Evolutionary conservation across 2,888 invertebrate species (phyloP).

Genomic region (Hydrotaea diabolus): DNA sequence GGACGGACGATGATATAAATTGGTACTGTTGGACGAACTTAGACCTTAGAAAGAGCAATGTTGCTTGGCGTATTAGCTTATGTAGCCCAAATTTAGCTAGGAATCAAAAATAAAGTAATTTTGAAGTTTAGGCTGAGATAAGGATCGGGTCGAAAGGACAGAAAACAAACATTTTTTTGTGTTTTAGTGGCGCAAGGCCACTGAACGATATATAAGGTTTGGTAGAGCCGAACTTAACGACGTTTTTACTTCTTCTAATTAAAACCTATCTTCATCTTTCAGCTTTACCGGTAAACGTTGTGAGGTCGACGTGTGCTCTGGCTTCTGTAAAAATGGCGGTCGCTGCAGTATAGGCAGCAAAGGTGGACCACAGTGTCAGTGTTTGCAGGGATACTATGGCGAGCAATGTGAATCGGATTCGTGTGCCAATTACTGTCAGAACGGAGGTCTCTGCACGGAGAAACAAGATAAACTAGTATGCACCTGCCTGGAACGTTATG

Average conservation of each 20-base stretch:
- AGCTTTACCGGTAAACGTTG: constrained; percentile 83
- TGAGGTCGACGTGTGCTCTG: constrained; percentile 83
- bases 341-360: constrained; percentile 77
- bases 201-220: too few species aligned
- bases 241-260: not conserved
- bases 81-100: too few species aligned
- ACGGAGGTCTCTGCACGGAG: constrained; percentile 81
- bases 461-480: constrained; percentile 74
- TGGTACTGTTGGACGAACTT: too few species aligned
- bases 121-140: too few species aligned
- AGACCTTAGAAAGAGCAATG: too few species aligned
- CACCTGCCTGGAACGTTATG: constrained; percentile 77
- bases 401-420: constrained; percentile 83
- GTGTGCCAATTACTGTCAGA: constrained; percentile 82
- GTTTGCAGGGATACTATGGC: constrained; percentile 77
- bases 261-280: not conserved
- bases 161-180: too few species aligned
- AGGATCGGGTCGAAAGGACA: too few species aligned
- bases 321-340: constrained; percentile 83
- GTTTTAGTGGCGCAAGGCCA: too few species aligned
- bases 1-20: too few species aligned
- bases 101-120: too few species aligned
- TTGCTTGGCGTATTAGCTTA: too few species aligned
- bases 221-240: too few species aligned
- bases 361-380: constrained; percentile 79